Conservation (phyloP, 2,888 invertebrate species). For the Hoplodrina ambigua region DNA sequence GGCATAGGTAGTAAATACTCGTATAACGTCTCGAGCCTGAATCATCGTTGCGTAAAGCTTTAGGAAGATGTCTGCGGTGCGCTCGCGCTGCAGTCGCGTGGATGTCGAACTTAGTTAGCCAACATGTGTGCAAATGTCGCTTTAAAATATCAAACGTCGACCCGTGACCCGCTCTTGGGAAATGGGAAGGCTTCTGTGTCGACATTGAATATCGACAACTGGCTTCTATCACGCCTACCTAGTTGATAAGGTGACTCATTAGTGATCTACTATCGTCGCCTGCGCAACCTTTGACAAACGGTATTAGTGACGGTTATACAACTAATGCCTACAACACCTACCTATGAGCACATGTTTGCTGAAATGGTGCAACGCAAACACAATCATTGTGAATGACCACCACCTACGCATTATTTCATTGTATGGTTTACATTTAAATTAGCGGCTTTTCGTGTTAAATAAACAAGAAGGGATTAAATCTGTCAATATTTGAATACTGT, state of each 20-base stretch:
- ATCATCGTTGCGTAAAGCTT: conserved; percentile 78
- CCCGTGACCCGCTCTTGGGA: conserved; percentile 79
- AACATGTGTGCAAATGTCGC: conserved; percentile 84
- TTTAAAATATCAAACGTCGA: conserved; percentile 84
- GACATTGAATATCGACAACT: conserved; percentile 65
- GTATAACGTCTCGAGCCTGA: conserved; percentile 70
- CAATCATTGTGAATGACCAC: conserved; percentile 30
- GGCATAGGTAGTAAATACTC: conserved; percentile 62
- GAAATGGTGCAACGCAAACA: conserved; percentile 50
- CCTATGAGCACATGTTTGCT: conserved; percentile 22
- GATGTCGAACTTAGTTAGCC: conserved; percentile 77
- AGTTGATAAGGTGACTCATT: conserved; percentile 52
- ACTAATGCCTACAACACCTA: conserved; percentile 24
- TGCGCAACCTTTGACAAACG: conserved; percentile 49
- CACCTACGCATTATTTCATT: conserved; percentile 16
- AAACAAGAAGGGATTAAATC: background rate
- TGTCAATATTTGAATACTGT: conserved; percentile 1
- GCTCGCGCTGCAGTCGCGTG: conserved; percentile 64
- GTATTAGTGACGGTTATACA: conserved; percentile 50
- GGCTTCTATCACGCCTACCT: conserved; percentile 39
- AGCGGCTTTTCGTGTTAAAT: conserved; percentile 1
- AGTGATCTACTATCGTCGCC: conserved; percentile 45
- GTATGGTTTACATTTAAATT: conserved; percentile 18
- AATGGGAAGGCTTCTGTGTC: conserved; percentile 74
- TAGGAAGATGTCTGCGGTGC: conserved; percentile 71